Evolutionary conservation across 92 coral and sea anemone genomes (phyloP).

Genomic region (Bergia puertoricense): DNA sequence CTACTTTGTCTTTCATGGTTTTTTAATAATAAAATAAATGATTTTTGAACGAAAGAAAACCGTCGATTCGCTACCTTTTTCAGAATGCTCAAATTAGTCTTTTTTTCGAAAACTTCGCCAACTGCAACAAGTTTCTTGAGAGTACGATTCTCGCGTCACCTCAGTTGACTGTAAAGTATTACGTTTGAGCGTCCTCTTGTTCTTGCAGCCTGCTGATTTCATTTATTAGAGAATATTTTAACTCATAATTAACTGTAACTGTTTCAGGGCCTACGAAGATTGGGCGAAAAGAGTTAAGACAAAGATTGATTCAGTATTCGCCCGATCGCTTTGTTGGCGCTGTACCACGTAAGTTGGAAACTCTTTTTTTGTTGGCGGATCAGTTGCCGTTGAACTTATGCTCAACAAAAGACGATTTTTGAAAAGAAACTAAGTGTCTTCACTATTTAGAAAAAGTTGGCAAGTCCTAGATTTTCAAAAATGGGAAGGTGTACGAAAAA

Average conservation of each 20-base stretch:
- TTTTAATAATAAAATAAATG: too few relatives aligned
- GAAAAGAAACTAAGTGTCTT: background rate
- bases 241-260: background rate
- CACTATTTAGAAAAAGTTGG: background rate
- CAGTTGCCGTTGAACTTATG: background rate
- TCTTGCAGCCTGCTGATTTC: too few relatives aligned
- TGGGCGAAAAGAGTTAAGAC: constrained; percentile 90
- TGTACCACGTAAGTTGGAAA: constrained; percentile 86
- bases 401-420: background rate
- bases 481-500: too few relatives aligned
- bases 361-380: background rate
- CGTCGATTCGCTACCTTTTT: too few relatives aligned
- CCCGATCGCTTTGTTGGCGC: constrained; percentile 90
- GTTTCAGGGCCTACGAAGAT: constrained; percentile 87
- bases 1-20: too few relatives aligned
- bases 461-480: background rate
- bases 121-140: too few relatives aligned
- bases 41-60: too few relatives aligned
- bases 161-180: too few relatives aligned
- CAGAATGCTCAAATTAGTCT: too few relatives aligned
- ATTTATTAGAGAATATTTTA: background rate
- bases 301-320: constrained; percentile 79
- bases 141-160: too few relatives aligned
- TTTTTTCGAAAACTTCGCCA: too few relatives aligned
- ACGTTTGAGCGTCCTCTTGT: too few relatives aligned